A percentile compares a stretch with the other conserved stretches of the same genome.
phyloP scores from a whole-genome alignment of 2,888 invertebrate genomes.

The Eupelmus urozonus region DNA sequence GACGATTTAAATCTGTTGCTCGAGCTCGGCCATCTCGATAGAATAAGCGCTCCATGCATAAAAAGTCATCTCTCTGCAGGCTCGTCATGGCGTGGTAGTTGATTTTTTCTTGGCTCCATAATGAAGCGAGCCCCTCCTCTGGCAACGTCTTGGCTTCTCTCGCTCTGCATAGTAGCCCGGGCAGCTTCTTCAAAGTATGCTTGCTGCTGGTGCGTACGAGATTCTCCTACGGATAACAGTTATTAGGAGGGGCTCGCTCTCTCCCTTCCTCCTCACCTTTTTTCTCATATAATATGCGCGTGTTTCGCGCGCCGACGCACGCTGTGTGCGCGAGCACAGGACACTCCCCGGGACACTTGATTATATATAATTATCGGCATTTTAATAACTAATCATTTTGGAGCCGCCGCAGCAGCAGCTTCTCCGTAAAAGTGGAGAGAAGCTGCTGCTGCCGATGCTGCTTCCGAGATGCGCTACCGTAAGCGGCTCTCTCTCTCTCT shows the following conservation, averaged over 20 bases:
- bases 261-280: not conserved
- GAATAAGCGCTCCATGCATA: too few relatives aligned
- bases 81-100: constrained; percentile 16
- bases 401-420: not conserved
- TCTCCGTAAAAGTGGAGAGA: constrained; percentile 70
- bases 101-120: constrained; percentile 37
- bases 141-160: not conserved
- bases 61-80: constrained; percentile 48
- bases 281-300: constrained; percentile 72
- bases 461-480: constrained; percentile 73
- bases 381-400: constrained; percentile 78
- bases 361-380: constrained; percentile 77
- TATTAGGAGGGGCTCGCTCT: constrained; percentile 68
- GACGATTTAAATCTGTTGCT: constrained; percentile 30
- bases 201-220: constrained; percentile 62
- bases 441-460: constrained; percentile 73
- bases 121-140: constrained; percentile 15
- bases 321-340: constrained; percentile 66
- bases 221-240: constrained; percentile 75
- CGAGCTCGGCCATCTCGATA: not conserved
- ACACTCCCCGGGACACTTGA: constrained; percentile 75
- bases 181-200: constrained; percentile 30
- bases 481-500: constrained; percentile 47
- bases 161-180: not conserved
- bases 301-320: constrained; percentile 65